A percentile compares a stretch with the other conserved stretches of the same genome.
Conservation (phyloP, 2,797 vertebrate species). For the Brachyrhaphis roseni region DNA sequence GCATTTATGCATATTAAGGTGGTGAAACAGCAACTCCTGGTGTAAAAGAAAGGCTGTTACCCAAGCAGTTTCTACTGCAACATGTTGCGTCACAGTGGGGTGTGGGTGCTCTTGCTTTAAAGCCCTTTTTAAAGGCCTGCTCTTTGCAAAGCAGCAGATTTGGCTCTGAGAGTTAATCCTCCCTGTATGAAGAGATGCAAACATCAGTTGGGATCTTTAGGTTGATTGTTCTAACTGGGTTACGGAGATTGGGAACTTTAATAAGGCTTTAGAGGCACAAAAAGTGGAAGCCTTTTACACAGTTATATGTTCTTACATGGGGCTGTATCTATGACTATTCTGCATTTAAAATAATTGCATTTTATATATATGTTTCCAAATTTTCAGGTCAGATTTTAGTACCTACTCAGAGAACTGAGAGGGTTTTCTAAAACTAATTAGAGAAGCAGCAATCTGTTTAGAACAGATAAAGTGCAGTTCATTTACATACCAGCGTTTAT, state of each 20-base stretch:
- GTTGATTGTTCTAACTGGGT: constrained; percentile 72
- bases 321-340: constrained; percentile 6
- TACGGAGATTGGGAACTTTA: constrained; percentile 60
- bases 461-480: not conserved
- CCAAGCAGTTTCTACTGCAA: constrained; percentile 72
- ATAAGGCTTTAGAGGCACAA: constrained; percentile 56
- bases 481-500: not conserved
- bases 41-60: constrained; percentile 69
- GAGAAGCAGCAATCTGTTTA: not conserved
- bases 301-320: not conserved
- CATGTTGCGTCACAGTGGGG: constrained; percentile 80
- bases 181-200: constrained; percentile 68
- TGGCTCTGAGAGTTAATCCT: constrained; percentile 73
- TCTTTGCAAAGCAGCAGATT: constrained; percentile 74
- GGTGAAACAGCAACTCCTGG: constrained; percentile 74
- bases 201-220: constrained; percentile 71
- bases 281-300: constrained; percentile 25
- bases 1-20: constrained; percentile 77
- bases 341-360: constrained; percentile 20
- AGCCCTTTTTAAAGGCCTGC: constrained; percentile 69
- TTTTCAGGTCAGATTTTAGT: not conserved
- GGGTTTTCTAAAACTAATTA: constrained; percentile 1
- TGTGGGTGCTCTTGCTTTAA: constrained; percentile 69
- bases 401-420: not conserved
- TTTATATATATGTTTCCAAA: not conserved